These are phyloP conservation scores for Homarus americanus DNA, from an alignment of 1,140 invertebrate species.

Conservation along the genomic window DNA sequence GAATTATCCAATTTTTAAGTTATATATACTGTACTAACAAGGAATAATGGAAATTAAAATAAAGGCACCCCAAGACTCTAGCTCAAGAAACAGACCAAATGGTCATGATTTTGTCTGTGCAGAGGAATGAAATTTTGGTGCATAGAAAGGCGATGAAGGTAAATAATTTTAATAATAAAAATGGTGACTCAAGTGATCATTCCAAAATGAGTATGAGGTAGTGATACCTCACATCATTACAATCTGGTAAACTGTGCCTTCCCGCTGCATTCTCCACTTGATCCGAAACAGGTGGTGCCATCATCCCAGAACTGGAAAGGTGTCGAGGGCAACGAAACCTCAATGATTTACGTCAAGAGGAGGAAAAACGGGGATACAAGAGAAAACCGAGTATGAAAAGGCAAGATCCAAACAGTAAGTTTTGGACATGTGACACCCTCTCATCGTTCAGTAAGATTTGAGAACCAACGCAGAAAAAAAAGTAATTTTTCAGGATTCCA, in stretches of 20 bases:
- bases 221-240: conserved; percentile 25
- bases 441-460: conserved; percentile 25
- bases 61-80: conserved; percentile 54
- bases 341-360: background rate
- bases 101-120: conserved; percentile 30
- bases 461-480: conserved; percentile 22
- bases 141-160: conserved; percentile 48
- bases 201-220: conserved; percentile 30
- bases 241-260: background rate
- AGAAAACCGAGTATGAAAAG: background rate
- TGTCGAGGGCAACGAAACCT: conserved; percentile 35
- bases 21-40: background rate
- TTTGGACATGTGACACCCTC: background rate
- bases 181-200: conserved; percentile 34
- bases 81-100: conserved; percentile 55
- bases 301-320: conserved; percentile 39
- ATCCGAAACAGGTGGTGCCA: conserved; percentile 52
- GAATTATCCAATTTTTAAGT: background rate
- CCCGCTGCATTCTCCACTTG: conserved; percentile 50
- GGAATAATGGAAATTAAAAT: conserved; percentile 33
- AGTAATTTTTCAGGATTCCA: conserved; percentile 8
- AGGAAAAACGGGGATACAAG: background rate
- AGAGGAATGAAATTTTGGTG: conserved; percentile 59
- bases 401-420: background rate
- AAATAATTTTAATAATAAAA: background rate